phyloP scores from a whole-genome alignment of 2,113 vertebrate species.

The Malurus alboscapulatus region DNA sequence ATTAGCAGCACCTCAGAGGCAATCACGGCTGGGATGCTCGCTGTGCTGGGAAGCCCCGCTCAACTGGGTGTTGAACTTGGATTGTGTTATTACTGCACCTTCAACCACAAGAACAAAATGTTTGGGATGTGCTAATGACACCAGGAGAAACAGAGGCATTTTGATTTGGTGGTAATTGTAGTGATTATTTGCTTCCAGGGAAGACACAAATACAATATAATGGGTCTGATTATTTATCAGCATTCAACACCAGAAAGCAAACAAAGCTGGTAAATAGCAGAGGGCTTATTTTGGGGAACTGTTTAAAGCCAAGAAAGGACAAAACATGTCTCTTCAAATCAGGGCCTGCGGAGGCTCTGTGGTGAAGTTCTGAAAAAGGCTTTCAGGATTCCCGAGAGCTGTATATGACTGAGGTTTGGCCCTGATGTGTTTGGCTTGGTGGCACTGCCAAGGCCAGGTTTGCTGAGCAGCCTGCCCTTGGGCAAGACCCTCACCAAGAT shows the following conservation, averaged over 20 bases:
- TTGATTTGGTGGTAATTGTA: constrained; percentile 58
- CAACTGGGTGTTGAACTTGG: neutral
- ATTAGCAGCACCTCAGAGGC: constrained; percentile 47
- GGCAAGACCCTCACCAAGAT: neutral
- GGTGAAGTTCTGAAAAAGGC: neutral
- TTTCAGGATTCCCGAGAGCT: neutral
- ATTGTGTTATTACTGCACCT: constrained; percentile 19
- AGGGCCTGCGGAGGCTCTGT: neutral
- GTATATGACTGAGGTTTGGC: neutral
- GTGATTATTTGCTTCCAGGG: constrained; percentile 46
- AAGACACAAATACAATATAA: constrained; percentile 30
- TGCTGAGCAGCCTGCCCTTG: neutral
- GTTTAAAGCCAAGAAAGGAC: constrained; percentile 23
- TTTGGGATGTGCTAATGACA: constrained; percentile 59
- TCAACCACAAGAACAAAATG: constrained; percentile 58
- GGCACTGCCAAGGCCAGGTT: neutral
- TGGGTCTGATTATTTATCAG: constrained; percentile 56
- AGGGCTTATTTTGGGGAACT: constrained; percentile 11
- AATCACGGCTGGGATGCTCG: constrained; percentile 19
- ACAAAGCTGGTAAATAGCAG: constrained; percentile 27
- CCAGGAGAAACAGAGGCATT: constrained; percentile 52
- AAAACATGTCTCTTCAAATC: constrained; percentile 3
- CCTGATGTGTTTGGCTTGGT: neutral
- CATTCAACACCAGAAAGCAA: constrained; percentile 41
- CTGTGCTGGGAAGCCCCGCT: neutral